Base-by-base conservation (phyloP, 2,113 vertebrate genomes). In the Etia nguti region DNA sequence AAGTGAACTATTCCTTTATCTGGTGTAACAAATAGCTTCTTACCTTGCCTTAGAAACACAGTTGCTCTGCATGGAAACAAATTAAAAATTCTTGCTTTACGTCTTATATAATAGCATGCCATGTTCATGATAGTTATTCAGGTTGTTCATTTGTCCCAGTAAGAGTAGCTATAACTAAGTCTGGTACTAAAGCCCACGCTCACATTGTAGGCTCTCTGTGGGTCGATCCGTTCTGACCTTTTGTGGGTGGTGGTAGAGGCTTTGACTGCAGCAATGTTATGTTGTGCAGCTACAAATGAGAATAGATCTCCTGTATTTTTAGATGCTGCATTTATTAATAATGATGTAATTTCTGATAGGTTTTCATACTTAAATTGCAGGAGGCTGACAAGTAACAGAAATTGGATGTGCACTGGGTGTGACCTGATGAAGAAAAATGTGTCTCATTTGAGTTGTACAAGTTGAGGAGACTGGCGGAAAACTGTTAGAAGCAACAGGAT, bases 211-310 rank as follows among this genome's bases (percentile, higher is more conserved):
- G 62, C 31, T 55, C 50, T 65, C 29, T 24, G 62, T 55, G 68
- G 84, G 82, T 92, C 56, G 15, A 86, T 88, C 10, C 24, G 16
- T 8, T 86, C 31, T 86, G 89, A 88, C 91, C 77, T 90, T 90
- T 84, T 56, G 85, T 92, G 84, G 90, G 90, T 18, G 36, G 81
- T 4, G 18, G 48, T 36, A 6, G 59, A 88, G 46, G 68, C 81
- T 90, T 82, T 83, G 54, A 82, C 41, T 89, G 68, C 79, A 83
- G 20, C 36, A 56, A 2, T 82, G 73, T 85, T 79, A 38, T 89
- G 65, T 55, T 84, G 13, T 79, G 31, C 83, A 80, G 60, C 43
- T 59, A 43, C 50, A 82, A 83, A 89, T 46, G 20, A 79, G 79
- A 77, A 2, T 24, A 84, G 13, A 83, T 29, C 55, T 41, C 29